Base-by-base conservation (phyloP, 2,888 invertebrate species). In the Ophion ellenae region DNA sequence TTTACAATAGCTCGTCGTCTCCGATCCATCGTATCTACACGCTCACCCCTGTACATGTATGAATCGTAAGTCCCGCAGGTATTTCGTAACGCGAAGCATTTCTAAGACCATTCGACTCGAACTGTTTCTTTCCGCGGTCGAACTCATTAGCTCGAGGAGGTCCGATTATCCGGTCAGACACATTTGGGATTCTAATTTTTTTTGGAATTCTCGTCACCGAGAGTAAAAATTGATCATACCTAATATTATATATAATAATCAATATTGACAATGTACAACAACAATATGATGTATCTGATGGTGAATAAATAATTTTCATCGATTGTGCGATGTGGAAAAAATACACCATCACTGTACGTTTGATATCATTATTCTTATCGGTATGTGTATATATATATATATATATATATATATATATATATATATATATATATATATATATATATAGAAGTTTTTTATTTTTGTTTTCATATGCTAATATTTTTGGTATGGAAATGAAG, bases 1-100 rank as follows among this genome's bases (percentile, higher is more conserved):
- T 73, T 73, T 73, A 59, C 73, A 36, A 57, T 20, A 40, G 59
- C 36, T 59, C 36, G 36, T 59, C 53, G 53, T 53, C 40, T 20
- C 24, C 14, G 36, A 73, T 59, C 36, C 9, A 71, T 57, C 57
- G 32, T 1, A 32, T 32, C 32, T 32, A 28, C n/a, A 71, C 32
- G 28, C 53, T 11, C 24, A 14, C 45, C 67, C 20, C 20, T 45
- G 40, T 9, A 40, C 20, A 14, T 14, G 17, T 20, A 14, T 10
- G 14, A 47, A 47, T 47, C 11, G 17, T 17, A 5, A 53, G 17
- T 53, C 14, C 17, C 53, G 17, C 3, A 53, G 17, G 53, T 53
- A 14, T 53, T 53, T 53, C 17, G 53, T 53, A 53, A 53, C 53
- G 17, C 53, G 53, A 11, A 53, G 53, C 53, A 14, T 53, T 53